phyloP scores from a whole-genome alignment of 1,140 invertebrate genomes.

The Ceratitis capitata region DNA sequence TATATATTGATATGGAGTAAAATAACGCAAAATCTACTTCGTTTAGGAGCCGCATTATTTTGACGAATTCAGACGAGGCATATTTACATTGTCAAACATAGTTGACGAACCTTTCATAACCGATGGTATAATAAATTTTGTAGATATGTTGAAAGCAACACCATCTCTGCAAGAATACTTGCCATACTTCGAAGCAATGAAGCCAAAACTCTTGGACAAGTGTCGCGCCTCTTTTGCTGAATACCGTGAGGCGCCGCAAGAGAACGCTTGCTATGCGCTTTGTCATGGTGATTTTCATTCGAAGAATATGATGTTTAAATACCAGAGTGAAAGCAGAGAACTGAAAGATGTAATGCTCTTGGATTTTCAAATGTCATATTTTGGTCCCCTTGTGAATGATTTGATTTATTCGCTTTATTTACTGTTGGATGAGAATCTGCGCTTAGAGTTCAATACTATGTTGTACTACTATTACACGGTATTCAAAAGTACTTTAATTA shows the following conservation, averaged over 20 bases:
- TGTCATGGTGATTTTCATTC: slow-evolving; percentile 55
- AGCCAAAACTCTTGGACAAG: slow-evolving; percentile 46
- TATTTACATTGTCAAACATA: slow-evolving; percentile 42
- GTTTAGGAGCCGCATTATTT: slow-evolving; percentile 45
- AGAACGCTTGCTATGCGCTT: slow-evolving; percentile 48
- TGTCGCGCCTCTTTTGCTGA: slow-evolving; percentile 42
- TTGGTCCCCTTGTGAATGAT: slow-evolving; percentile 48
- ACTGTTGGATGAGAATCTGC: slow-evolving; percentile 44
- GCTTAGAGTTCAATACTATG: slow-evolving; percentile 45
- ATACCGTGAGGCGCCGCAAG: slow-evolving; percentile 41
- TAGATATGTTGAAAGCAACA: slow-evolving; percentile 43
- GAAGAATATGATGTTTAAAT: slow-evolving; percentile 54
- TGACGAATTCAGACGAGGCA: slow-evolving; percentile 45
- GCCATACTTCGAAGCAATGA: slow-evolving; percentile 45
- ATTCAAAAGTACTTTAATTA: slow-evolving; percentile 48
- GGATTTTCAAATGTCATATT: slow-evolving; percentile 52
- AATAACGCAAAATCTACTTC: not conserved
- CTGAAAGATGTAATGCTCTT: slow-evolving; percentile 52
- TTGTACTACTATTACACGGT: slow-evolving; percentile 49
- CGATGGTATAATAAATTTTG: slow-evolving; percentile 46
- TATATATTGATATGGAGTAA: too few species aligned
- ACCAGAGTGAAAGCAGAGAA: slow-evolving; percentile 30
- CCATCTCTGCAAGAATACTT: slow-evolving; percentile 7
- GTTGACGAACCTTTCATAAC: slow-evolving; percentile 40
- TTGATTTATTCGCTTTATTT: slow-evolving; percentile 51